Conservation (phyloP, 2,113 vertebrate genomes). For the Aspidoscelis tigris region DNA sequence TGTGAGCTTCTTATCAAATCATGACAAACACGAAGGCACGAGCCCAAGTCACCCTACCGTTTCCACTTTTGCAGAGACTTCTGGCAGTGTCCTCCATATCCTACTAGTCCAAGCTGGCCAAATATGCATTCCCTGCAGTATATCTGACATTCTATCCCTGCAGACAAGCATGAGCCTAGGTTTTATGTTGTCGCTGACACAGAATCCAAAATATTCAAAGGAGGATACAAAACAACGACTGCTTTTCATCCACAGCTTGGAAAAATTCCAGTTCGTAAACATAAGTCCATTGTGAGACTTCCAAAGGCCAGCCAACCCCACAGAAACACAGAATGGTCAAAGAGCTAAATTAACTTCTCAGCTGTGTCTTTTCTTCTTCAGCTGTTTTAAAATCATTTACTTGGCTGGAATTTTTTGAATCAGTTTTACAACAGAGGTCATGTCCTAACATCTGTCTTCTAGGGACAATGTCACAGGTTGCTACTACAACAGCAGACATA, state of each 20-base stretch:
- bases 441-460: neutral
- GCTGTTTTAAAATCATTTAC: slow-evolving; percentile 13
- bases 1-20: too few relatives aligned
- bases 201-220: neutral
- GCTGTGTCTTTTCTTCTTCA: slow-evolving; percentile 28
- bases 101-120: neutral
- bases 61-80: neutral
- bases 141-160: slow-evolving; percentile 9
- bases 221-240: slow-evolving; percentile 8
- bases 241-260: slow-evolving; percentile 21
- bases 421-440: neutral
- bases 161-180: neutral
- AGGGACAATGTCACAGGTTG: neutral
- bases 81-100: neutral
- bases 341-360: slow-evolving; percentile 35
- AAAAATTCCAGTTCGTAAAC: slow-evolving; percentile 31
- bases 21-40: neutral
- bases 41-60: neutral
- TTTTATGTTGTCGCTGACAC: slow-evolving; percentile 3
- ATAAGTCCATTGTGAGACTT: slow-evolving; percentile 31
- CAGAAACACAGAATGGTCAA: slow-evolving; percentile 21
- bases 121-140: neutral
- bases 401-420: slow-evolving; percentile 8
- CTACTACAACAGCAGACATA: neutral
- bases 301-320: slow-evolving; percentile 21